Evolutionary conservation across 2,797 vertebrate species (phyloP).

Genomic region (Hippopotamyrus pictus): DNA sequence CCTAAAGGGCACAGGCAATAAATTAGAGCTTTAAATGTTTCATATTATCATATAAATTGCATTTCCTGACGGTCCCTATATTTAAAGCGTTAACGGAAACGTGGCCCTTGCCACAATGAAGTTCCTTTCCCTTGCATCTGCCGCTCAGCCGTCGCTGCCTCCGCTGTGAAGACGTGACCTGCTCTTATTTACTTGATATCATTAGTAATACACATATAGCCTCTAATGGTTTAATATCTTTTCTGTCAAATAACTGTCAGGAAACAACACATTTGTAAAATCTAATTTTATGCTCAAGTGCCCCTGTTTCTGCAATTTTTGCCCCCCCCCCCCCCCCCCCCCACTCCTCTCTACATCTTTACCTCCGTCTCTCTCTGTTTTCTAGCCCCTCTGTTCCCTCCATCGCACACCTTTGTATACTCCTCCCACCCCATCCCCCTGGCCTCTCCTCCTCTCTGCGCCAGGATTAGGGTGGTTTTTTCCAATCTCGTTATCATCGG

Average conservation of each 20-base stretch:
- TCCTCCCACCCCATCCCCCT: background rate
- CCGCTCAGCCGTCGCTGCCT: constrained; percentile 42
- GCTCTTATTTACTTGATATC: constrained; percentile 65
- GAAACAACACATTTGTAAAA: constrained; percentile 79
- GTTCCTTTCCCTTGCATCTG: constrained; percentile 34
- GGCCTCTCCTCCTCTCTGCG: background rate
- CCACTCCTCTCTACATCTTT: constrained; percentile 10
- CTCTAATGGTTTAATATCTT: constrained; percentile 64
- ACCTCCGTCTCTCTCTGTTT: constrained; percentile 31
- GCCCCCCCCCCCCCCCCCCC: constrained; percentile 52
- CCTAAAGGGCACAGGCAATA: constrained; percentile 15
- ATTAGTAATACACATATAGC: constrained; percentile 65
- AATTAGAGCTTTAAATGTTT: constrained; percentile 39
- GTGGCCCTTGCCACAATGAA: constrained; percentile 54
- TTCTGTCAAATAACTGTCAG: constrained; percentile 71
- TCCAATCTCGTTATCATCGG: constrained; percentile 63
- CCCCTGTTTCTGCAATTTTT: constrained; percentile 70
- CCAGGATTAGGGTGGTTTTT: background rate
- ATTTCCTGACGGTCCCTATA: constrained; percentile 48
- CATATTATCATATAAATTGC: constrained; percentile 62
- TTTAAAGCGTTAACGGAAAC: constrained; percentile 55
- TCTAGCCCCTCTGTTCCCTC: constrained; percentile 40
- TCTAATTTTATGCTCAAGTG: constrained; percentile 83
- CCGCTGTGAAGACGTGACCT: constrained; percentile 46
- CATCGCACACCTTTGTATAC: background rate